These are phyloP conservation scores for Eugnorisma glareosa DNA, from an alignment of 2,888 invertebrate species.

Conservation along the genomic window DNA sequence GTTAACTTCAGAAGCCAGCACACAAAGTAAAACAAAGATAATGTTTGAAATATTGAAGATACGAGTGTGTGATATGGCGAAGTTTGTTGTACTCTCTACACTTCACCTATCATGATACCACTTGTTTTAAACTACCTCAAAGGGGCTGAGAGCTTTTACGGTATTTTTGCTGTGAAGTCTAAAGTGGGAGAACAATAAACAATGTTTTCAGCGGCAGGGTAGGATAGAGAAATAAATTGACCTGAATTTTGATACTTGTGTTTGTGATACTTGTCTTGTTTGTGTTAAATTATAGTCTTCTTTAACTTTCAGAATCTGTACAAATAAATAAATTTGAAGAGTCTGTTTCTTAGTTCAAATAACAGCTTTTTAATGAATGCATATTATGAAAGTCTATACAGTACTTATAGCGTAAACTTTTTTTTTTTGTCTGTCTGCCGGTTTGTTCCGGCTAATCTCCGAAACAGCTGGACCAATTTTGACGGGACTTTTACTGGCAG, in stretches of 20 bases:
- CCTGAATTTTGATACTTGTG: no score
- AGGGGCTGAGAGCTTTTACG: background rate
- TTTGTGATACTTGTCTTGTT: background rate
- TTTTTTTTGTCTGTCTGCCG: no score
- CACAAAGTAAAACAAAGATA: background rate
- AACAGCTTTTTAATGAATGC: no score
- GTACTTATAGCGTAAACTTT: no score
- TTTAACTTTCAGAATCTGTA: no score
- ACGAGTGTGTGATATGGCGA: background rate
- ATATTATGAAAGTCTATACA: no score
- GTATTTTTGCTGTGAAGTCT: background rate
- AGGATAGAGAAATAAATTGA: background rate
- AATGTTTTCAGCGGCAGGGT: background rate
- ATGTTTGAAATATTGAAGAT: background rate
- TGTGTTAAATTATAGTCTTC: background rate
- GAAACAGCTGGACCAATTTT: no score
- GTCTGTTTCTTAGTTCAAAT: no score
- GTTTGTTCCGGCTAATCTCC: no score
- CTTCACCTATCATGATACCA: background rate
- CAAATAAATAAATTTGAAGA: no score
- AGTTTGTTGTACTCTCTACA: background rate
- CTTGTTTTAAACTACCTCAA: constrained; percentile 5
- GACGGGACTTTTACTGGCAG: no score
- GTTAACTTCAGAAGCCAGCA: background rate
- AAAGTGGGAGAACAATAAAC: background rate